Conservation (phyloP, 1,140 invertebrate species). For the Drepana arcuata region DNA sequence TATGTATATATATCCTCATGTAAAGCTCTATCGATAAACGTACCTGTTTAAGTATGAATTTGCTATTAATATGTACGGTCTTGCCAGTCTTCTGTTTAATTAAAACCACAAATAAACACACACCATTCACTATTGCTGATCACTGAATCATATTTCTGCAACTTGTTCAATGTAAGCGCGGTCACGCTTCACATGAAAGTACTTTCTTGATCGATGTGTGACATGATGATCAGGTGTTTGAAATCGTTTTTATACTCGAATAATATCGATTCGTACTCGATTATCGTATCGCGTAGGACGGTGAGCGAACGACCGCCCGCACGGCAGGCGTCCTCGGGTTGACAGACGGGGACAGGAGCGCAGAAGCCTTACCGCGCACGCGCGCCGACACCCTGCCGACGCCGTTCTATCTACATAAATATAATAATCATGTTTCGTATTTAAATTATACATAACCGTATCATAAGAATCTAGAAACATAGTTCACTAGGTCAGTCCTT, state of each 20-base stretch:
- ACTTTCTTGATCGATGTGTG: no score
- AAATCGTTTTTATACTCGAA: conserved; percentile 28
- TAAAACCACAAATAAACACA: no score
- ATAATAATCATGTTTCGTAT: not conserved
- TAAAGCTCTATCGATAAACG: no score
- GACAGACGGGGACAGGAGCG: conserved; percentile 28
- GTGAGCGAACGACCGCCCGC: conserved; percentile 33
- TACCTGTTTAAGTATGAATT: no score
- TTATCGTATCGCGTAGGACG: conserved; percentile 16
- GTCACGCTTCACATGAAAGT: no score
- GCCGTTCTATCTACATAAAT: conserved; percentile 21
- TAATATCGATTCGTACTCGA: conserved; percentile 48
- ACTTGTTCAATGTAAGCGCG: conserved; percentile 12
- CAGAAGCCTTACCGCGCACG: conserved; percentile 38
- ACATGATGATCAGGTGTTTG: no score
- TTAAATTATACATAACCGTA: not conserved
- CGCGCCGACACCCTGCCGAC: conserved; percentile 28
- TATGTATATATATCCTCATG: no score
- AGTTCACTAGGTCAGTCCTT: no score
- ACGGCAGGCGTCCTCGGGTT: conserved; percentile 32
- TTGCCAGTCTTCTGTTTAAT: no score
- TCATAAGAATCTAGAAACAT: no score
- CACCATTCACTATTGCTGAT: conserved; percentile 38
- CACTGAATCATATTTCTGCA: conserved; percentile 18
- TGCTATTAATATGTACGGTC: no score